Evolutionary conservation across 2,113 vertebrate genomes (phyloP).

Genomic region (Felis chaus): DNA sequence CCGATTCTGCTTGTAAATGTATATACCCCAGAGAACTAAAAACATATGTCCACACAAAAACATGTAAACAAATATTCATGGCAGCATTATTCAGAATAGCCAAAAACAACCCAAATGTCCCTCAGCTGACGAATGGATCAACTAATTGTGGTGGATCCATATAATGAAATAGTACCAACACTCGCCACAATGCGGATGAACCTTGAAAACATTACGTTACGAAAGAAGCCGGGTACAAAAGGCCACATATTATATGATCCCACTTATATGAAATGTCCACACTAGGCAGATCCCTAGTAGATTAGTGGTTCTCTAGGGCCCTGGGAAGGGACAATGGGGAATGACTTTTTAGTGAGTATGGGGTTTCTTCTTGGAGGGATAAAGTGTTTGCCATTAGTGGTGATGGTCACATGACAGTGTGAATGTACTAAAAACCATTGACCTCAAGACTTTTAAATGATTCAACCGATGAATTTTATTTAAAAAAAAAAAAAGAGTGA

Average conservation of each 20-base stretch:
- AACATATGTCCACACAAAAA: conserved; percentile 37
- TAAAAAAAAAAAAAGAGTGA: not conserved
- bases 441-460: not conserved
- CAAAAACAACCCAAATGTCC: not conserved
- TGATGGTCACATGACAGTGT: not conserved
- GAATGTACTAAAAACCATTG: not conserved
- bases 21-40: conserved; percentile 17
- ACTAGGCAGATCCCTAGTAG: not conserved
- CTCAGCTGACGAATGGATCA: not conserved
- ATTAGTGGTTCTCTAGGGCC: not conserved
- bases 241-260: not conserved
- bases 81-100: not conserved
- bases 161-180: not conserved
- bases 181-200: not conserved
- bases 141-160: not conserved
- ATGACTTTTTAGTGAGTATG: not conserved
- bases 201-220: not conserved
- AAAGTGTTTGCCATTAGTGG: not conserved
- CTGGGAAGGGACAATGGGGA: not conserved
- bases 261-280: conserved; percentile 19
- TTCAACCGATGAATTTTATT: not conserved
- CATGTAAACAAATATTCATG: not conserved
- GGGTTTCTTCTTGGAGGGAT: not conserved
- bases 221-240: conserved; percentile 15
- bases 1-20: not conserved